A percentile compares a stretch with the other conserved stretches of the same genome.
phyloP scores from a whole-genome alignment of 2,113 vertebrate genomes.

The Hemicordylus capensis region DNA sequence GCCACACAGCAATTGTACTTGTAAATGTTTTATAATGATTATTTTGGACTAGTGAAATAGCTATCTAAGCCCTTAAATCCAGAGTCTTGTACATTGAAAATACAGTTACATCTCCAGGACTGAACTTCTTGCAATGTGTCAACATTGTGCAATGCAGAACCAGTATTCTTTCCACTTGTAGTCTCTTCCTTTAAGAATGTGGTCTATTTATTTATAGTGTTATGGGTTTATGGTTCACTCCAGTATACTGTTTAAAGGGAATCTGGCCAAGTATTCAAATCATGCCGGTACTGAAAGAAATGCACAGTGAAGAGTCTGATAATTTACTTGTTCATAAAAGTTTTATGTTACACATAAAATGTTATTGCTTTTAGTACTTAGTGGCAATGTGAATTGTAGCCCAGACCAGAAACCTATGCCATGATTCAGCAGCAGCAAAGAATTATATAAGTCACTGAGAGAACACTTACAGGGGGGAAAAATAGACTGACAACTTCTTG shows the following conservation, averaged over 20 bases:
- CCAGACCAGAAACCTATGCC: constrained; percentile 6
- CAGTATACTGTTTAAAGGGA: neutral
- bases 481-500: neutral
- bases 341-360: constrained; percentile 33
- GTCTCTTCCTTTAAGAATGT: neutral
- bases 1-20: neutral
- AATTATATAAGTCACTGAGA: neutral
- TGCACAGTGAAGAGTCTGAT: constrained; percentile 3
- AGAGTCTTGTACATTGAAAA: neutral
- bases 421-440: constrained; percentile 4
- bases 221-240: neutral
- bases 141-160: neutral
- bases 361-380: constrained; percentile 30
- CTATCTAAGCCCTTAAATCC: neutral
- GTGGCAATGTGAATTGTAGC: constrained; percentile 14
- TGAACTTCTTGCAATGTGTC: neutral
- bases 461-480: neutral
- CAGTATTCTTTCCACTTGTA: neutral
- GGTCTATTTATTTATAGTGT: neutral
- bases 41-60: neutral
- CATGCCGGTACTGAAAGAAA: constrained; percentile 1
- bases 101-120: neutral
- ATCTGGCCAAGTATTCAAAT: constrained; percentile 15
- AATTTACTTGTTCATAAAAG: constrained; percentile 37
- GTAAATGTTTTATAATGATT: neutral